These are phyloP conservation scores for Xyrauchen texanus DNA, from an alignment of 2,113 vertebrate genomes.

Conservation along the genomic window DNA sequence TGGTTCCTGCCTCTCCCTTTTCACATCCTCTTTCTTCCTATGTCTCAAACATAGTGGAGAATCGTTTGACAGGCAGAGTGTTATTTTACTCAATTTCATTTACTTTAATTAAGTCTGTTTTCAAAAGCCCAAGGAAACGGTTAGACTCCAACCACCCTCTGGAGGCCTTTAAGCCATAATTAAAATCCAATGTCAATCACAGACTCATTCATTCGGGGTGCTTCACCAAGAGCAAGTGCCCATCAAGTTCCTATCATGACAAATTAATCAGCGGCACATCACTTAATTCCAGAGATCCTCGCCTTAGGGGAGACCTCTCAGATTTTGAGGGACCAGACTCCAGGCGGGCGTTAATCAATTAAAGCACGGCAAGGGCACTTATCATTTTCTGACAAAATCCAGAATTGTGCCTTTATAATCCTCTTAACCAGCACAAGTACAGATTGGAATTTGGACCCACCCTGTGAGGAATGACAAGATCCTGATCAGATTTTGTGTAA, in stretches of 20 bases:
- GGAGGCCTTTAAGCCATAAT: constrained; percentile 47
- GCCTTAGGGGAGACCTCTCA: constrained; percentile 38
- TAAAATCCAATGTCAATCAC: constrained; percentile 53
- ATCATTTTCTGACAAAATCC: constrained; percentile 32
- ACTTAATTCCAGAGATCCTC: not conserved
- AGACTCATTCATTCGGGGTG: constrained; percentile 39
- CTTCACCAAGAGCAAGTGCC: constrained; percentile 24
- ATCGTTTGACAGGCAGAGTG: constrained; percentile 31
- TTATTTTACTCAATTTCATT: constrained; percentile 44
- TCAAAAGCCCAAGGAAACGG: constrained; percentile 33
- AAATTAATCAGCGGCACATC: constrained; percentile 49
- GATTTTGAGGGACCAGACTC: constrained; percentile 4
- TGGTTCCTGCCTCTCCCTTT: no score
- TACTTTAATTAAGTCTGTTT: constrained; percentile 50
- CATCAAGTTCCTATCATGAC: constrained; percentile 48
- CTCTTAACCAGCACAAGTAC: constrained; percentile 16
- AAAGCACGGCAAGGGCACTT: not conserved
- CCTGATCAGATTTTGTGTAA: no score
- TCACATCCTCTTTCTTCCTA: not conserved
- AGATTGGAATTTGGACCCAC: not conserved
- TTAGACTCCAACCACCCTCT: constrained; percentile 22
- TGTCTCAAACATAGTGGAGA: constrained; percentile 8
- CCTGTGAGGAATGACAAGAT: no score
- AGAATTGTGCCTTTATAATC: constrained; percentile 5
- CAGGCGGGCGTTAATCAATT: constrained; percentile 44